phyloP scores from a whole-genome alignment of 2,797 vertebrate species.

The Erithacus rubecula region DNA sequence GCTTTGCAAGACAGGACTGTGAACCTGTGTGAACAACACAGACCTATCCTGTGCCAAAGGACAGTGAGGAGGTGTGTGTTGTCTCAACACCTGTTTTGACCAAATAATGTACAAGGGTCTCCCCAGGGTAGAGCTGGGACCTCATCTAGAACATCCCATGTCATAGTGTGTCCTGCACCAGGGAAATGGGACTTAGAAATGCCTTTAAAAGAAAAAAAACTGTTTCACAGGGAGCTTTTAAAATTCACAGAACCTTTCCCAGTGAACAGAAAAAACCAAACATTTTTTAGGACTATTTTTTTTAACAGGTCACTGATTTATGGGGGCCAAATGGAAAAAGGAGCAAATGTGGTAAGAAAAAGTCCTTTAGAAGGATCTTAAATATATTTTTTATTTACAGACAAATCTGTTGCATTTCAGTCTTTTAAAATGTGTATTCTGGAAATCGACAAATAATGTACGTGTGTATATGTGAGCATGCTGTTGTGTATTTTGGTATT shows the following conservation, averaged over 20 bases:
- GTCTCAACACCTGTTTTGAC: background rate
- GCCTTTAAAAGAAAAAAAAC: background rate
- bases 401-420: background rate
- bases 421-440: background rate
- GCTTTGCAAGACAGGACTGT: background rate
- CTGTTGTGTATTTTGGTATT: background rate
- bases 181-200: background rate
- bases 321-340: background rate
- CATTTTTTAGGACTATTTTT: background rate
- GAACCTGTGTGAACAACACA: background rate
- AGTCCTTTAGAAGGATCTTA: background rate
- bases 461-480: background rate
- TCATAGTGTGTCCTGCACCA: rapidly evolving
- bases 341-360: background rate
- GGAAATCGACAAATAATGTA: background rate
- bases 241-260: background rate
- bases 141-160: rapidly evolving
- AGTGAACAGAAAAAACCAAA: background rate
- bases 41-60: background rate
- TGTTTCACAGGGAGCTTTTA: background rate
- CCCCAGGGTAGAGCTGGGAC: background rate
- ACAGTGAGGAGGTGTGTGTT: rapidly evolving
- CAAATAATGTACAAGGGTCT: rapidly evolving
- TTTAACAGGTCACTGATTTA: background rate
- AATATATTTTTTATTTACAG: background rate